Percentiles rank a stretch among this genome's conserved stretches.
These are phyloP conservation scores for Alviniconcha marisindica DNA, from an alignment of 1,140 invertebrate genomes.

Conservation along the genomic window DNA sequence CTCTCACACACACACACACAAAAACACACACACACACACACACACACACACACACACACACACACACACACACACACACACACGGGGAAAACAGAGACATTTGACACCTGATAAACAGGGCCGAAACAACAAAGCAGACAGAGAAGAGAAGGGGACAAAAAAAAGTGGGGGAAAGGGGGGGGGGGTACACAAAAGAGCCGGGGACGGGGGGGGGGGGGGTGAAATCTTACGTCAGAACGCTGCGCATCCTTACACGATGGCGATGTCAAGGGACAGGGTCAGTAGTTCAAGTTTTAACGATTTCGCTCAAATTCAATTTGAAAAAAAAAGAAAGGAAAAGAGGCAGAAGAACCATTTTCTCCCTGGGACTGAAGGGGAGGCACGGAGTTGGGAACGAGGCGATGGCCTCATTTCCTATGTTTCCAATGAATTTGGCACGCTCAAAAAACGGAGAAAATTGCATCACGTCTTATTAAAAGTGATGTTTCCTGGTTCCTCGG, in stretches of 20 bases:
- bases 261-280: conserved; percentile 5
- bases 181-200: neutral
- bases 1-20: neutral
- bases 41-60: neutral
- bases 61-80: no score
- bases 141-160: no score
- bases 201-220: neutral
- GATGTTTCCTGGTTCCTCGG: neutral
- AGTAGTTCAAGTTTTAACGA: conserved; percentile 38
- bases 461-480: conserved; percentile 8
- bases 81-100: no score
- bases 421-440: conserved; percentile 21
- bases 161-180: neutral
- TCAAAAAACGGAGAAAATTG: conserved; percentile 23
- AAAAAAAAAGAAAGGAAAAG: neutral
- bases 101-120: no score
- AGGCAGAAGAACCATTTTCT: neutral
- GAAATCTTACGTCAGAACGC: neutral
- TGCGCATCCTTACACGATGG: neutral
- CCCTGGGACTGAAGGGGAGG: neutral
- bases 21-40: neutral
- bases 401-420: conserved; percentile 33
- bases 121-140: no score
- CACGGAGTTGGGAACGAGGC: neutral
- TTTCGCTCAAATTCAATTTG: conserved; percentile 38